These are phyloP conservation scores for Drosophila meridiana DNA, from an alignment of 2,888 invertebrate species.

Conservation along the genomic window DNA sequence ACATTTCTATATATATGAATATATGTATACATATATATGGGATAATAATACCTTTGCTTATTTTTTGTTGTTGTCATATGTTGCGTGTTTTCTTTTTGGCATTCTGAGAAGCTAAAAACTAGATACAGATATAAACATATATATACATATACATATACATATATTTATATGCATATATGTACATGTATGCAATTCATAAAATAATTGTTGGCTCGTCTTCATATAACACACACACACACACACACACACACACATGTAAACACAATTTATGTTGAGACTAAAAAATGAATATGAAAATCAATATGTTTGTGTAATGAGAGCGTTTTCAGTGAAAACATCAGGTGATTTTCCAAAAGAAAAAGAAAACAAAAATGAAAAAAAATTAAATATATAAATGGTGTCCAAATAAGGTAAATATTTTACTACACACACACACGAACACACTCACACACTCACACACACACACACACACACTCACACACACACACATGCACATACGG, in stretches of 20 bases:
- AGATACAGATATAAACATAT: conserved; percentile 22
- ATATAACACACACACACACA: conserved; percentile 45
- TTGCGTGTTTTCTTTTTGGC: conserved; percentile 57
- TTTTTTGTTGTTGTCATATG: conserved; percentile 52
- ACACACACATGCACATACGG: conserved; percentile 17
- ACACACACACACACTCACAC: conserved; percentile 17
- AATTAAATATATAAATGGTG: conserved; percentile 45
- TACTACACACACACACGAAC: conserved; percentile 45
- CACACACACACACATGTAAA: conserved; percentile 33
- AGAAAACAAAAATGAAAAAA: background rate
- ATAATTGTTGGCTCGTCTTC: conserved; percentile 77
- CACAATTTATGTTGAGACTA: conserved; percentile 57
- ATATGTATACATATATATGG: conserved; percentile 1
- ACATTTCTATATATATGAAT: background rate
- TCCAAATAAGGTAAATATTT: conserved; percentile 75
- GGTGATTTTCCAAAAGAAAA: conserved; percentile 48
- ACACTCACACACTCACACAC: conserved; percentile 35
- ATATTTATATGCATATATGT: conserved; percentile 12
- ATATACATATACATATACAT: conserved; percentile 22
- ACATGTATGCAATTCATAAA: conserved; percentile 38
- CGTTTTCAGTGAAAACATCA: conserved; percentile 78
- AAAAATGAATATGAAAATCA: conserved; percentile 23
- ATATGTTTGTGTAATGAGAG: conserved; percentile 64
- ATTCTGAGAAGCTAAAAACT: conserved; percentile 30
- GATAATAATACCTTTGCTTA: conserved; percentile 18